These are phyloP conservation scores for Augochlorella aurata DNA, from an alignment of 2,888 invertebrate genomes.

Conservation along the genomic window DNA sequence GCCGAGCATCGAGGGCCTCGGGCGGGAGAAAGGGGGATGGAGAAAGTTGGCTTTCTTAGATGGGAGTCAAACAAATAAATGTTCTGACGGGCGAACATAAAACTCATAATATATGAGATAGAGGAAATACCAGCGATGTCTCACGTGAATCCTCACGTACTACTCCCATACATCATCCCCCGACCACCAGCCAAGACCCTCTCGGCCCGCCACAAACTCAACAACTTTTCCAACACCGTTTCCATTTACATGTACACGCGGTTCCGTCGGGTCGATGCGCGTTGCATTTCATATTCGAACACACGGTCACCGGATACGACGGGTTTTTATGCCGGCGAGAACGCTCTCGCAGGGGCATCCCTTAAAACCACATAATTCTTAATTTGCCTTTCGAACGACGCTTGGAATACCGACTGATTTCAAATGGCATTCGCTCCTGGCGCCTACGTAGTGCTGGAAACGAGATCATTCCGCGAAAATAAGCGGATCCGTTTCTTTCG, in stretches of 20 bases:
- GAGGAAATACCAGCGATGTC: constrained; percentile 76
- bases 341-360: neutral
- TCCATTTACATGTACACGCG: constrained; percentile 60
- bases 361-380: constrained; percentile 3
- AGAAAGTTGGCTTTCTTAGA: constrained; percentile 65
- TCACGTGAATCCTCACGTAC: constrained; percentile 75
- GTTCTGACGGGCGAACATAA: constrained; percentile 76
- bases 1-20: neutral
- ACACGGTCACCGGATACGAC: constrained; percentile 35
- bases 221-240: constrained; percentile 64
- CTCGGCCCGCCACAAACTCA: constrained; percentile 60
- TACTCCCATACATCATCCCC: constrained; percentile 70
- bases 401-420: neutral
- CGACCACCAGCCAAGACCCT: constrained; percentile 55
- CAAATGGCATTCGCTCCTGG: neutral
- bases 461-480: neutral
- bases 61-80: constrained; percentile 75
- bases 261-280: constrained; percentile 32
- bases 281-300: constrained; percentile 58
- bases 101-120: constrained; percentile 78
- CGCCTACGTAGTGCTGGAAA: neutral
- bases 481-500: neutral
- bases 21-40: neutral
- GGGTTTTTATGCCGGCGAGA: constrained; percentile 30
- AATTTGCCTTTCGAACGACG: constrained; percentile 20